These are phyloP conservation scores for Pyrocephalus nanus DNA, from an alignment of 2,797 vertebrate species.

Conservation along the genomic window DNA sequence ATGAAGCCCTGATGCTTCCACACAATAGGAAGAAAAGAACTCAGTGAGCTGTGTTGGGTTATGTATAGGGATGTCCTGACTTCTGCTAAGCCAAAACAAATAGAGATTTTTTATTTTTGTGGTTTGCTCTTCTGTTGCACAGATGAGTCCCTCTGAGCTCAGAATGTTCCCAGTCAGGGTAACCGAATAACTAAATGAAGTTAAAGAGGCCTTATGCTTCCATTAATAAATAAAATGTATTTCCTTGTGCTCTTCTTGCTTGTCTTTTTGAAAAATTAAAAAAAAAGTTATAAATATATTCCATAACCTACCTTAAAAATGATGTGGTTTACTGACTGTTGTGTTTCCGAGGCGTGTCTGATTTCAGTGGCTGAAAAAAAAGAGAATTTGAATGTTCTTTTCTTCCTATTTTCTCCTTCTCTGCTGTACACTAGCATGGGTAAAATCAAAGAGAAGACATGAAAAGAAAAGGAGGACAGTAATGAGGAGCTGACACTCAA, in stretches of 20 bases:
- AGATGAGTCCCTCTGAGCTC: background rate
- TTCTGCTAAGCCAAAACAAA: background rate
- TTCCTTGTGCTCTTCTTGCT: background rate
- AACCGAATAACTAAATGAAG: background rate
- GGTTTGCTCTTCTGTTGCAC: background rate
- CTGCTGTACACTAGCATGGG: background rate
- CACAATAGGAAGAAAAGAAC: background rate
- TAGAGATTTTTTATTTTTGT: background rate
- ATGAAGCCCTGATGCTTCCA: conserved; percentile 45
- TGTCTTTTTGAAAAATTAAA: background rate
- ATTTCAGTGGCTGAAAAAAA: background rate
- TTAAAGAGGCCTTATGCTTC: background rate
- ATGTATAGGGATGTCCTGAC: background rate
- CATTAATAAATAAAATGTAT: background rate
- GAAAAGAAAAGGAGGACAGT: background rate
- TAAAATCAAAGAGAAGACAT: background rate
- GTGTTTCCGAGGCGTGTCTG: background rate
- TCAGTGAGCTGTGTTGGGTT: background rate
- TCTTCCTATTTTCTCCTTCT: background rate
- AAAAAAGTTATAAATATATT: background rate
- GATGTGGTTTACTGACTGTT: background rate
- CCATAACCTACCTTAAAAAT: background rate
- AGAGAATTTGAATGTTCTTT: background rate
- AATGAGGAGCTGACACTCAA: background rate
- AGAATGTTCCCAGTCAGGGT: background rate